These are phyloP conservation scores for Catotricha subobsoleta DNA, from an alignment of 2,888 invertebrate genomes.

Conservation along the genomic window DNA sequence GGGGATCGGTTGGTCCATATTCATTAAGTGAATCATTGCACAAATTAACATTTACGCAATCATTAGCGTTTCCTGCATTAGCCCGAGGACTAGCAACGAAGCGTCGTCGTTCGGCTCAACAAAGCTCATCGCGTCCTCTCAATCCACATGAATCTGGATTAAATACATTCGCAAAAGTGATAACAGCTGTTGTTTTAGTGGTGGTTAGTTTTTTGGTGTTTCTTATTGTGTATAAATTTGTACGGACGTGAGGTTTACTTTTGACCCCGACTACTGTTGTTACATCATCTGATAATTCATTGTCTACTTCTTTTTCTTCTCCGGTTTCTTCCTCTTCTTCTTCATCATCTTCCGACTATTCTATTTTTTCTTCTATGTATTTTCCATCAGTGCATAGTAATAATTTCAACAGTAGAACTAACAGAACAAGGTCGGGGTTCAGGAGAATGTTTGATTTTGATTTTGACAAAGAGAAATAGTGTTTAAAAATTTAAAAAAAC, in stretches of 20 bases:
- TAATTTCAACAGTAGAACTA: too few relatives aligned
- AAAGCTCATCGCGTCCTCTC: conserved; percentile 34
- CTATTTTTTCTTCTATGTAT: too few relatives aligned
- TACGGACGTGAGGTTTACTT: conserved; percentile 58
- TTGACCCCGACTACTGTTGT: conserved; percentile 37
- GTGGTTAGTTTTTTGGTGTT: conserved; percentile 53
- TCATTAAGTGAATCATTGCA: conserved; percentile 51
- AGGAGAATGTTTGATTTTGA: conserved; percentile 27
- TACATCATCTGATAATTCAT: conserved; percentile 10
- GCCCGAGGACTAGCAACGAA: conserved; percentile 49
- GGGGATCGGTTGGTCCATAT: conserved; percentile 53
- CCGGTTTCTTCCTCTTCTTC: too few relatives aligned
- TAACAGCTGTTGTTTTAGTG: conserved; percentile 48
- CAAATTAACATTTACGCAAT: conserved; percentile 55
- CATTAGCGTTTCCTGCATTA: conserved; percentile 50
- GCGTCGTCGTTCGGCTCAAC: conserved; percentile 35
- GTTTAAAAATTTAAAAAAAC: too few relatives aligned
- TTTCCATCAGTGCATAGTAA: too few relatives aligned
- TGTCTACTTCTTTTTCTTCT: too few relatives aligned
- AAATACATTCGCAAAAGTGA: conserved; percentile 51
- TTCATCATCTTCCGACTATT: too few relatives aligned
- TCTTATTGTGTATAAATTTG: conserved; percentile 54
- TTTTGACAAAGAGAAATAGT: too few relatives aligned
- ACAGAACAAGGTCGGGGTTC: conserved; percentile 27
- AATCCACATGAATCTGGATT: conserved; percentile 45